A percentile compares a stretch with the other conserved stretches of the same genome.
Evolutionary conservation across 2,888 invertebrate genomes (phyloP).

Genomic region (Trichopria drosophilae): DNA sequence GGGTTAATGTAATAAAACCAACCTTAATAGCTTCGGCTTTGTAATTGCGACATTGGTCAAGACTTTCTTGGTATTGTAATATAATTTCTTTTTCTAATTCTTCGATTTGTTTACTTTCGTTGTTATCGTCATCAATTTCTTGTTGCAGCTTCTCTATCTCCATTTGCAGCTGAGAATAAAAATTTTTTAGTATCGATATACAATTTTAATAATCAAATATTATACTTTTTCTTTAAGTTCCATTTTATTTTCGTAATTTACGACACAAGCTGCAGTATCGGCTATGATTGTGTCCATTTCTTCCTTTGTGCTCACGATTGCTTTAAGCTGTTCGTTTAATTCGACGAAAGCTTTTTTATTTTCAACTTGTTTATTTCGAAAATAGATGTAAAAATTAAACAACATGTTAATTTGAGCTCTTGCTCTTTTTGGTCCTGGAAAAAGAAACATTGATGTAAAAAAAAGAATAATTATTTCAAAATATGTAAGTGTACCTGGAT

Average conservation of each 20-base stretch:
- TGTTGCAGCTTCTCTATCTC: constrained; percentile 23
- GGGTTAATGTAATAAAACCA: too few relatives aligned
- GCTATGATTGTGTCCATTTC: constrained; percentile 28
- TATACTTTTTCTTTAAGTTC: constrained; percentile 33
- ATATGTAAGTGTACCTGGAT: constrained; percentile 28
- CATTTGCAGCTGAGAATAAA: not conserved
- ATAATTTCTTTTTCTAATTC: constrained; percentile 23
- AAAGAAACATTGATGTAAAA: not conserved
- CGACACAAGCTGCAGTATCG: constrained; percentile 28
- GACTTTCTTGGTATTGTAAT: constrained; percentile 22
- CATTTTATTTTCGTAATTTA: constrained; percentile 32
- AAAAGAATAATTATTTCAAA: not conserved
- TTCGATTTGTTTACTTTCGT: constrained; percentile 21
- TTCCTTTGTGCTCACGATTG: too few relatives aligned
- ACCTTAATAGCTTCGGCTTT: constrained; percentile 35
- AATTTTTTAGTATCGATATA: constrained; percentile 1
- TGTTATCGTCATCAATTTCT: constrained; percentile 33
- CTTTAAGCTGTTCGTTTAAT: constrained; percentile 27
- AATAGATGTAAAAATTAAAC: constrained; percentile 39
- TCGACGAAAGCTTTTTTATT: constrained; percentile 33
- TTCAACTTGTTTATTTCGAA: constrained; percentile 27
- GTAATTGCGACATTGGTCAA: constrained; percentile 25
- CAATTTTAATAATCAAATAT: not conserved
- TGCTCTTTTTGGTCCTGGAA: constrained; percentile 39
- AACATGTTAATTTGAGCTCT: constrained; percentile 37